A percentile compares a stretch with the other conserved stretches of the same genome.
These are phyloP conservation scores for Lycaon pictus DNA, from an alignment of 2,113 vertebrate genomes.

Conservation along the genomic window DNA sequence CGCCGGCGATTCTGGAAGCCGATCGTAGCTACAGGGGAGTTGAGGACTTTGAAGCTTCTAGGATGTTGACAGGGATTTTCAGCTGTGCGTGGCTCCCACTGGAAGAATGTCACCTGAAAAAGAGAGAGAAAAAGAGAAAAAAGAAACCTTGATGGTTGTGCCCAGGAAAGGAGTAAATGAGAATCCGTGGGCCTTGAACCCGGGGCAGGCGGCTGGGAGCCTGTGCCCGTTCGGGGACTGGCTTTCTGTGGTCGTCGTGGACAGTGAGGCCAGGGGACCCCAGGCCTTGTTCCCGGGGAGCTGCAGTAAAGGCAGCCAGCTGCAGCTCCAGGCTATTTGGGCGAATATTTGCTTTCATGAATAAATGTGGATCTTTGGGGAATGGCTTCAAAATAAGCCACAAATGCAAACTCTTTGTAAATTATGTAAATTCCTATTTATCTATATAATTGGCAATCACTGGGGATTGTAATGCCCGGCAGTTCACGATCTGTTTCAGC, in stretches of 20 bases:
- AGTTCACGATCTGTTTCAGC: not conserved
- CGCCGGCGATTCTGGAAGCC: constrained; percentile 24
- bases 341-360: constrained; percentile 43
- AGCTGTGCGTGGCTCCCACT: not conserved
- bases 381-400: constrained; percentile 59
- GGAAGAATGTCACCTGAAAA: constrained; percentile 19
- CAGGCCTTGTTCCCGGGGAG: not conserved
- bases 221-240: not conserved
- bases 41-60: constrained; percentile 5
- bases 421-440: constrained; percentile 76
- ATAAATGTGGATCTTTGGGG: constrained; percentile 62
- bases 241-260: rapidly evolving
- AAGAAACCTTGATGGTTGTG: not conserved
- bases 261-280: rapidly evolving
- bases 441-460: constrained; percentile 78
- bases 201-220: rapidly evolving
- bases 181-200: not conserved
- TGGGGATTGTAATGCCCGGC: constrained; percentile 52
- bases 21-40: constrained; percentile 19
- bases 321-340: constrained; percentile 6
- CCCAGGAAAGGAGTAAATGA: not conserved
- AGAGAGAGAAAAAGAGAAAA: not conserved
- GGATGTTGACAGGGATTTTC: not conserved
- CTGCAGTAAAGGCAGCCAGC: not conserved
- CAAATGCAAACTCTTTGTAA: constrained; percentile 67